phyloP scores from a whole-genome alignment of 2,113 vertebrate species.

The Cacatua alba region DNA sequence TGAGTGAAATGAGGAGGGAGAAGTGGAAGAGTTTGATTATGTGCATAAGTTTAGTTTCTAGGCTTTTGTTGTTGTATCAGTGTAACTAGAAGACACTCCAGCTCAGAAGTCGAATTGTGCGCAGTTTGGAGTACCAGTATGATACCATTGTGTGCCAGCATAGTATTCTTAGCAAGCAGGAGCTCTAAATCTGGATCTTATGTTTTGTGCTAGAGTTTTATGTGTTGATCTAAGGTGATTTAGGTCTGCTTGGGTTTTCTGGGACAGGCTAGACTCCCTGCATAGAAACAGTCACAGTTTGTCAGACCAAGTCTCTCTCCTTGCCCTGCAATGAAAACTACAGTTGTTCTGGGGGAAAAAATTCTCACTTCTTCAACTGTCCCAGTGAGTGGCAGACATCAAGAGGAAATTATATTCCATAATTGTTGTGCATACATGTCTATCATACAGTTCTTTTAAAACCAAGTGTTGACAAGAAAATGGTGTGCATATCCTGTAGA shows the following conservation, averaged over 20 bases:
- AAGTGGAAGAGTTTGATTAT: neutral
- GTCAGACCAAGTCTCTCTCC: neutral
- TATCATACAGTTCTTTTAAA: neutral
- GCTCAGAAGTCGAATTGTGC: neutral
- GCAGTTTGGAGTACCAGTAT: neutral
- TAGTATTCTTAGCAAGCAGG: neutral
- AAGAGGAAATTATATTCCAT: neutral
- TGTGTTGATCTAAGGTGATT: neutral
- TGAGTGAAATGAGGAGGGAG: neutral
- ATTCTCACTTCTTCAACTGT: neutral
- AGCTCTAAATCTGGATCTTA: neutral
- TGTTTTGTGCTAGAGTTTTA: neutral
- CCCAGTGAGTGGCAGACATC: neutral
- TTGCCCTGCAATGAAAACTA: neutral
- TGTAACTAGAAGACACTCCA: neutral
- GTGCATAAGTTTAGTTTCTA: neutral
- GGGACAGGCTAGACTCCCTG: neutral
- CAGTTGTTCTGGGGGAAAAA: neutral
- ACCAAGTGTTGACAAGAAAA: neutral
- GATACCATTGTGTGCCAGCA: neutral
- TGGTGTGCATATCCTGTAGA: rapidly evolving
- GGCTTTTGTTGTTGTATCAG: neutral
- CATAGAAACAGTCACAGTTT: neutral
- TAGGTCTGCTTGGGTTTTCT: neutral
- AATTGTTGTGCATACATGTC: neutral